Evolutionary conservation across 2,888 invertebrate species (phyloP).

Genomic region (Globia sparganii): DNA sequence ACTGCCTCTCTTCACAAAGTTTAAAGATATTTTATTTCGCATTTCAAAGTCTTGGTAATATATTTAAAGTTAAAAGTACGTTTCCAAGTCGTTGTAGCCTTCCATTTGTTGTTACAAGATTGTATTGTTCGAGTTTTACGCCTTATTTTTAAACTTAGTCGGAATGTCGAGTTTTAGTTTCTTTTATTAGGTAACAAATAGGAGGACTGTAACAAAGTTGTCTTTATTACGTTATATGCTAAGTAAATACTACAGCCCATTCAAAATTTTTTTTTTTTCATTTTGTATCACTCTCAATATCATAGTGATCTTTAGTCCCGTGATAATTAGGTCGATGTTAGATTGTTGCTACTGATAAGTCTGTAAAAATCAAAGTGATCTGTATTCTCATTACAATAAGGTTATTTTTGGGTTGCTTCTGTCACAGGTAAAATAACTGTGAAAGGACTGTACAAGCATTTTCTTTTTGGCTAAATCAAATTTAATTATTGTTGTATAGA

Average conservation of each 20-base stretch:
- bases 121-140: conserved; percentile 19
- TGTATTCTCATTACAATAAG: too few species aligned
- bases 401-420: too few species aligned
- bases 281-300: too few species aligned
- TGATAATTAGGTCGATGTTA: too few species aligned
- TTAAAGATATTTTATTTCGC: conserved; percentile 33
- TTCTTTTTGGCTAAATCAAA: not conserved
- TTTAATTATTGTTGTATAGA: too few species aligned
- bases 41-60: conserved; percentile 33
- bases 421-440: too few species aligned
- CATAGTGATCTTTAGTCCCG: too few species aligned
- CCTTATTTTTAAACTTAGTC: conserved; percentile 1
- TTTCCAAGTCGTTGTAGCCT: conserved; percentile 19
- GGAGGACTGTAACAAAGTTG: not conserved
- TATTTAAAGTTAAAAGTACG: conserved; percentile 55
- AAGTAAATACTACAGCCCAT: not conserved
- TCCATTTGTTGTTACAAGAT: conserved; percentile 23
- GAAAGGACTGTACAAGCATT: not conserved
- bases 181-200: not conserved
- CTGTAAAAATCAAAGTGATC: too few species aligned
- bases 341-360: too few species aligned
- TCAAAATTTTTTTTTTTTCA: too few species aligned
- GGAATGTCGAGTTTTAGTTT: not conserved
- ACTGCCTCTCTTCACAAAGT: conserved; percentile 7
- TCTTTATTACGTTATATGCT: not conserved